These are phyloP conservation scores for Anaspis maculata DNA, from an alignment of 2,888 invertebrate species.

Conservation along the genomic window DNA sequence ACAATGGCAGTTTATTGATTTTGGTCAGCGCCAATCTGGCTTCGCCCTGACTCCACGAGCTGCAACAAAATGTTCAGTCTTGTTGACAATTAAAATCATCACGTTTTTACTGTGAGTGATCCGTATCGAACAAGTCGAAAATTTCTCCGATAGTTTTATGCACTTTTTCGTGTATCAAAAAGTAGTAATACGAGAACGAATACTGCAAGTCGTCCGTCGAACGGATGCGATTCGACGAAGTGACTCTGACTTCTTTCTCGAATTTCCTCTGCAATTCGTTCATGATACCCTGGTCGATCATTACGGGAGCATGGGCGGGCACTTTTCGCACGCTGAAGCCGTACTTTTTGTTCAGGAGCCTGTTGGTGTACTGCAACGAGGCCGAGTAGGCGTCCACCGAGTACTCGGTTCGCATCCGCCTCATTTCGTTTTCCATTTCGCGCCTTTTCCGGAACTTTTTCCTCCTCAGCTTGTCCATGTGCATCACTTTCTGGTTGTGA, in stretches of 20 bases:
- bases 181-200: slow-evolving; percentile 71
- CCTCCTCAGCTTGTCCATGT: slow-evolving; percentile 17
- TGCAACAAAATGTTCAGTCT: too few species aligned
- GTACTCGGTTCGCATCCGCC: too few species aligned
- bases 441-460: too few species aligned
- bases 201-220: slow-evolving; percentile 64
- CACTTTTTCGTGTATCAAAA: slow-evolving; percentile 55
- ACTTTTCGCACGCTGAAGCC: slow-evolving; percentile 64
- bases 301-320: slow-evolving; percentile 69
- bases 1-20: too few species aligned
- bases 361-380: slow-evolving; percentile 35
- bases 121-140: slow-evolving; percentile 67
- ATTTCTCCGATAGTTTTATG: slow-evolving; percentile 47
- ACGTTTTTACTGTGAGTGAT: slow-evolving; percentile 60
- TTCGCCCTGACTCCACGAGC: too few species aligned
- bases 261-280: slow-evolving; percentile 56
- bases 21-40: too few species aligned
- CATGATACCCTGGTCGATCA: slow-evolving; percentile 60
- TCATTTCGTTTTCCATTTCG: too few species aligned
- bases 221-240: slow-evolving; percentile 59
- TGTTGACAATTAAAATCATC: too few species aligned
- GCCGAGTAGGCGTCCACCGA: slow-evolving; percentile 27
- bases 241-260: slow-evolving; percentile 50
- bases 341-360: slow-evolving; percentile 55
- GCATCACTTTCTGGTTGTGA: slow-evolving; percentile 19